Conservation (phyloP, 2,888 invertebrate species). For the Melanophora roralis region DNA sequence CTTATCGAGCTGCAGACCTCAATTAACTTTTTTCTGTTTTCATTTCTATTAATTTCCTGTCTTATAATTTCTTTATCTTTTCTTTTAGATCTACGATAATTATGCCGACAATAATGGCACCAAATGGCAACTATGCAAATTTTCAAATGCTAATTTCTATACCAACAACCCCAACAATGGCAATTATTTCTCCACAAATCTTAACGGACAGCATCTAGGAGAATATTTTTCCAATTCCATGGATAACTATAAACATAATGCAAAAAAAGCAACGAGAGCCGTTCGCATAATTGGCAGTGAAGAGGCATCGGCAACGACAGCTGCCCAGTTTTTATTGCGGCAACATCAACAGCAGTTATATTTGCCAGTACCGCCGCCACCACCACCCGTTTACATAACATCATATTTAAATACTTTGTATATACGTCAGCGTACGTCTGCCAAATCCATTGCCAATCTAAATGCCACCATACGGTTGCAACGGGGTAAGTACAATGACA, state of each 20-base stretch:
- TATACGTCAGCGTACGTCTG: conserved; percentile 79
- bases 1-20: not conserved
- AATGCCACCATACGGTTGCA: conserved; percentile 82
- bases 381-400: conserved; percentile 80
- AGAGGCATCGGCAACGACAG: conserved; percentile 39
- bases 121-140: conserved; percentile 82
- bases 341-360: conserved; percentile 71
- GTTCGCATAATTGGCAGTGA: conserved; percentile 8
- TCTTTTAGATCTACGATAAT: conserved; percentile 80
- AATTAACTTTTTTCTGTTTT: not conserved
- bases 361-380: conserved; percentile 29
- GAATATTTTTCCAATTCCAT: conserved; percentile 23
- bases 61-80: not conserved
- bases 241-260: conserved; percentile 25
- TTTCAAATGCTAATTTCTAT: conserved; percentile 66
- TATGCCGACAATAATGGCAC: conserved; percentile 86
- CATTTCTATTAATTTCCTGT: not conserved
- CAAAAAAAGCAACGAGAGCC: not conserved
- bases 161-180: conserved; percentile 40
- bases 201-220: not conserved
- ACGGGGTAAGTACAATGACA: conserved; percentile 76
- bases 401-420: conserved; percentile 84
- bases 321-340: conserved; percentile 50
- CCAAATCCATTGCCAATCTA: conserved; percentile 78
- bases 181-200: conserved; percentile 40